These are phyloP conservation scores for Brachirus orientalis DNA, from an alignment of 2,113 vertebrate species.

Conservation along the genomic window DNA sequence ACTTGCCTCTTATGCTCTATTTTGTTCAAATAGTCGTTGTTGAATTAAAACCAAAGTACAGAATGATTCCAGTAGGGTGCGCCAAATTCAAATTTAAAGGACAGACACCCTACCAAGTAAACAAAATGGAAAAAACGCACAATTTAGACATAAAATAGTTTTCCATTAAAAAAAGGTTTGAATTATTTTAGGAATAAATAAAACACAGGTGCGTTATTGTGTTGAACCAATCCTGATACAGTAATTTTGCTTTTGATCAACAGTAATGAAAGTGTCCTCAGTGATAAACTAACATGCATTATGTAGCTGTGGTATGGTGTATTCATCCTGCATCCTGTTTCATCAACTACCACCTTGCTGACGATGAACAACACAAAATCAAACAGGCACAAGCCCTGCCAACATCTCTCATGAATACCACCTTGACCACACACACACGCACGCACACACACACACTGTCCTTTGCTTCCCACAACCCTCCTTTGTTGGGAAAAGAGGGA, in stretches of 20 bases:
- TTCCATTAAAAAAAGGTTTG: background rate
- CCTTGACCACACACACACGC: constrained; percentile 20
- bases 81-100: constrained; percentile 41
- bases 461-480: constrained; percentile 48
- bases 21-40: background rate
- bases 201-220: background rate
- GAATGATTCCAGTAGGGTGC: constrained; percentile 56
- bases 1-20: too few species aligned
- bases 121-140: background rate
- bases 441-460: constrained; percentile 1
- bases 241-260: background rate
- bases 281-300: background rate
- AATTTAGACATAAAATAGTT: background rate
- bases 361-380: constrained; percentile 7
- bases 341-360: constrained; percentile 20
- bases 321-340: constrained; percentile 17
- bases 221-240: background rate
- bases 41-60: background rate
- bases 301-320: background rate
- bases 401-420: constrained; percentile 5
- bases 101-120: too few species aligned
- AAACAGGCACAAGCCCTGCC: constrained; percentile 13
- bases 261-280: background rate
- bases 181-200: background rate
- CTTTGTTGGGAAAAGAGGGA: constrained; percentile 69